Conservation (phyloP, 2,797 vertebrate species). For the Girardinus metallicus region DNA sequence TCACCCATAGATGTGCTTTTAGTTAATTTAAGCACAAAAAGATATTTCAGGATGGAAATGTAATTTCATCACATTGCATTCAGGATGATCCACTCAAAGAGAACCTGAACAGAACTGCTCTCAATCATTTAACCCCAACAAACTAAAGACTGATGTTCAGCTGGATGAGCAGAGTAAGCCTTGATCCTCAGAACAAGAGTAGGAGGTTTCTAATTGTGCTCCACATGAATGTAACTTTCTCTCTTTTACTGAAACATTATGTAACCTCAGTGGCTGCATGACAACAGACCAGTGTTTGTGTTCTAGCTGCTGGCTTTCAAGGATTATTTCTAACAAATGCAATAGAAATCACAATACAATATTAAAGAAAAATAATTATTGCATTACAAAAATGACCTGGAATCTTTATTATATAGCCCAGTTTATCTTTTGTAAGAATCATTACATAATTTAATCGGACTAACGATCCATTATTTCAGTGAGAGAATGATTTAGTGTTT, state of each 20-base stretch:
- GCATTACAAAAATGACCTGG: neutral
- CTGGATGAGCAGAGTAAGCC: neutral
- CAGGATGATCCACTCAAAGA: neutral
- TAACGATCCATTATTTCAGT: neutral
- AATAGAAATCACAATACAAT: neutral
- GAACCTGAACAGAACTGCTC: neutral
- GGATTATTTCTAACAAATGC: neutral
- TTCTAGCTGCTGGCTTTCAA: neutral
- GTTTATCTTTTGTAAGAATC: neutral
- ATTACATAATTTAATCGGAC: neutral
- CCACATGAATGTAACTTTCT: neutral
- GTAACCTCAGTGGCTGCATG: neutral
- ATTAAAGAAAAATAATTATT: neutral
- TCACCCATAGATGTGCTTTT: neutral
- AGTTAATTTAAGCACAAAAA: neutral
- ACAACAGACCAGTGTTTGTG: neutral
- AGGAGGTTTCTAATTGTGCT: conserved; percentile 2
- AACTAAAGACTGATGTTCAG: neutral
- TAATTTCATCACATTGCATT: neutral
- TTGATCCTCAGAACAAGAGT: neutral
- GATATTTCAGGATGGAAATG: neutral
- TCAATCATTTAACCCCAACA: neutral
- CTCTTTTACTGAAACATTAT: neutral
- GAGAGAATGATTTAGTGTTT: neutral
- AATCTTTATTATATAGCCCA: neutral